Evolutionary conservation across 2,888 invertebrate species (phyloP).

Genomic region (Oscheius sp.): DNA sequence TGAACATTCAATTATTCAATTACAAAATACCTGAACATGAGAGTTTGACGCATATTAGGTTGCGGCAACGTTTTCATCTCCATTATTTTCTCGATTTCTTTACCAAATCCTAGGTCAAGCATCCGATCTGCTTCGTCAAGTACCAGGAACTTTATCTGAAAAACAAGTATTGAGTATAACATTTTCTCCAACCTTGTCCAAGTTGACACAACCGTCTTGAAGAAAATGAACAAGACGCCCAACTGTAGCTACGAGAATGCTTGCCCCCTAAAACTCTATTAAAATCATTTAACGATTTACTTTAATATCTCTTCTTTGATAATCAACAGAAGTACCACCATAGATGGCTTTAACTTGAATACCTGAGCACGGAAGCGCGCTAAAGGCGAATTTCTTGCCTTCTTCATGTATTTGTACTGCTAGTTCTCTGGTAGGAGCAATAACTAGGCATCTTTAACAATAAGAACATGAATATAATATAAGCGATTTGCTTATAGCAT

Average conservation of each 20-base stretch:
- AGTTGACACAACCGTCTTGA: slow-evolving; percentile 43
- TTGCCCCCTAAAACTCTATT: slow-evolving; percentile 36
- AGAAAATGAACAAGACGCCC: slow-evolving; percentile 56
- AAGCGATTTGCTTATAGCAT: too few relatives aligned
- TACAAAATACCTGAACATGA: slow-evolving; percentile 50
- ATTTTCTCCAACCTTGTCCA: slow-evolving; percentile 14
- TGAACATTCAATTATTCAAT: background rate
- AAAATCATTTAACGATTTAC: background rate
- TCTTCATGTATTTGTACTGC: slow-evolving; percentile 88
- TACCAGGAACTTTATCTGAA: slow-evolving; percentile 43
- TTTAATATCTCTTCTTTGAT: slow-evolving; percentile 27
- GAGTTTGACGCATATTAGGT: slow-evolving; percentile 41
- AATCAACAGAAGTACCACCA: slow-evolving; percentile 50
- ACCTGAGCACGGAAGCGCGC: slow-evolving; percentile 35
- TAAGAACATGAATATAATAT: too few relatives aligned
- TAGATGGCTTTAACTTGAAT: slow-evolving; percentile 45
- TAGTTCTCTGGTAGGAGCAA: slow-evolving; percentile 91
- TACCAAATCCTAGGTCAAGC: slow-evolving; percentile 19
- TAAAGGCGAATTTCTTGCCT: slow-evolving; percentile 83
- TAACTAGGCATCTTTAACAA: slow-evolving; percentile 76
- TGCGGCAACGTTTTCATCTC: background rate
- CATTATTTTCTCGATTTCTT: background rate
- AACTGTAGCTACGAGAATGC: slow-evolving; percentile 53
- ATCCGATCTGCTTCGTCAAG: slow-evolving; percentile 74
- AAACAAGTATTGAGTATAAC: background rate